These are phyloP conservation scores for Chloromyia formosa DNA, from an alignment of 2,888 invertebrate species.

Conservation along the genomic window DNA sequence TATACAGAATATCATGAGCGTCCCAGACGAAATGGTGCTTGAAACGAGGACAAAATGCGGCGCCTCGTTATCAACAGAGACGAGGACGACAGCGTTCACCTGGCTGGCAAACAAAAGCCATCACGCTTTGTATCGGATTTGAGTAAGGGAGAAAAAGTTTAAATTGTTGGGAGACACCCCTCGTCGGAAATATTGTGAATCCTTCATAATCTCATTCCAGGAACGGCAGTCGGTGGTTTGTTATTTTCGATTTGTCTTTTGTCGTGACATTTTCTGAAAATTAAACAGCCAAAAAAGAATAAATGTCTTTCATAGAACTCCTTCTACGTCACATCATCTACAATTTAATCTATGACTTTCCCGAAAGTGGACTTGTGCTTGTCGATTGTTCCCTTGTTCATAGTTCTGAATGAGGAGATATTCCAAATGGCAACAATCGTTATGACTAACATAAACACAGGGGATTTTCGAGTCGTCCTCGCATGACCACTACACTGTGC, in stretches of 20 bases:
- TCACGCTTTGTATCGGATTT: too few species aligned
- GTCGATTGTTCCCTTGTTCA: slow-evolving; percentile 8
- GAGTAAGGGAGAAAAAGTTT: too few species aligned
- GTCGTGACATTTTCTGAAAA: slow-evolving; percentile 4
- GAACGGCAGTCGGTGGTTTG: too few species aligned
- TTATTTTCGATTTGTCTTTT: neutral
- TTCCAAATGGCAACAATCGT: slow-evolving; percentile 8
- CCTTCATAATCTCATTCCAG: too few species aligned
- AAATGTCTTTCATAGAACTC: too few species aligned
- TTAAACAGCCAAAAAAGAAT: too few species aligned
- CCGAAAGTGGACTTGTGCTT: slow-evolving; percentile 9
- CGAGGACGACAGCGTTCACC: neutral
- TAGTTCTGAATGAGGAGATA: neutral
- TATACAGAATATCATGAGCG: neutral
- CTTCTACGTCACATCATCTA: neutral
- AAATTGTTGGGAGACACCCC: too few species aligned
- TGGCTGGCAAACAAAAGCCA: neutral
- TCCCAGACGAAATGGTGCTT: slow-evolving; percentile 15
- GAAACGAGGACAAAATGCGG: slow-evolving; percentile 34
- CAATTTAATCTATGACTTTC: neutral
- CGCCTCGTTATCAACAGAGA: slow-evolving; percentile 24
- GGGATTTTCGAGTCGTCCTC: neutral
- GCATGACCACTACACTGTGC: too few species aligned
- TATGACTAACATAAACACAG: slow-evolving; percentile 5
- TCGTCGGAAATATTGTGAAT: too few species aligned